Conservation (phyloP, 2,113 vertebrate genomes). For the Eurystomus gularis region DNA sequence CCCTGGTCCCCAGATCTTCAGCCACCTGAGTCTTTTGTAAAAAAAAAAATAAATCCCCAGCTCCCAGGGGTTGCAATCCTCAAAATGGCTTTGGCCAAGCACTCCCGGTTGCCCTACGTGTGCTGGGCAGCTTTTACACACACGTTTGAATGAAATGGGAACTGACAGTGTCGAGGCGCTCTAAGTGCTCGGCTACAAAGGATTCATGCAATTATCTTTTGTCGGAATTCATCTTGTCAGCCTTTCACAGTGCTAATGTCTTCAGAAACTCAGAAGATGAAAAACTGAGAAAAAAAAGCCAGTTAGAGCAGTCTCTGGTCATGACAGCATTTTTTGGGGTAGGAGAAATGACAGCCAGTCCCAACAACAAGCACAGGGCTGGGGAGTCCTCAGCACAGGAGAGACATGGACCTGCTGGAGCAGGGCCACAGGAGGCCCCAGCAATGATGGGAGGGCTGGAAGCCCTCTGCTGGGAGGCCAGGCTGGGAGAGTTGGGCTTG, state of each 20-base stretch:
- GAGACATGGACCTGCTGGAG: background rate
- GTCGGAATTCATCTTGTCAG: slow-evolving; percentile 77
- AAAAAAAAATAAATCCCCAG: background rate
- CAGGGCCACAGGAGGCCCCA: background rate
- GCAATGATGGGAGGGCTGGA: background rate
- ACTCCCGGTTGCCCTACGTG: background rate
- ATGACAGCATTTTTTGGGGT: background rate
- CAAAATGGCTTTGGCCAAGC: background rate
- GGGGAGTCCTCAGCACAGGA: background rate
- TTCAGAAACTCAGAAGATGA: slow-evolving; percentile 44
- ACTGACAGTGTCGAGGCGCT: slow-evolving; percentile 63
- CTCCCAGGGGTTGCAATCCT: rapidly evolving
- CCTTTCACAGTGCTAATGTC: background rate
- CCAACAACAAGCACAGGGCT: background rate
- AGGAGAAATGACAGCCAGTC: background rate
- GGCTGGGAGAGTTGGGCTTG: background rate
- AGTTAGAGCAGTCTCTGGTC: background rate
- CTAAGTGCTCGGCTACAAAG: slow-evolving; percentile 21
- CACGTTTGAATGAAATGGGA: slow-evolving; percentile 67
- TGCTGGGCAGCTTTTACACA: background rate
- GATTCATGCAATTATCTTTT: slow-evolving; percentile 72
- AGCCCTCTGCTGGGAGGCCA: background rate
- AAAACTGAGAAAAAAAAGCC: background rate
- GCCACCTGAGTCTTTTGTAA: rapidly evolving
- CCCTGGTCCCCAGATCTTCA: background rate